Evolutionary conservation across 92 coral and sea anemone genomes (phyloP).

Genomic region (Porites divaricata): DNA sequence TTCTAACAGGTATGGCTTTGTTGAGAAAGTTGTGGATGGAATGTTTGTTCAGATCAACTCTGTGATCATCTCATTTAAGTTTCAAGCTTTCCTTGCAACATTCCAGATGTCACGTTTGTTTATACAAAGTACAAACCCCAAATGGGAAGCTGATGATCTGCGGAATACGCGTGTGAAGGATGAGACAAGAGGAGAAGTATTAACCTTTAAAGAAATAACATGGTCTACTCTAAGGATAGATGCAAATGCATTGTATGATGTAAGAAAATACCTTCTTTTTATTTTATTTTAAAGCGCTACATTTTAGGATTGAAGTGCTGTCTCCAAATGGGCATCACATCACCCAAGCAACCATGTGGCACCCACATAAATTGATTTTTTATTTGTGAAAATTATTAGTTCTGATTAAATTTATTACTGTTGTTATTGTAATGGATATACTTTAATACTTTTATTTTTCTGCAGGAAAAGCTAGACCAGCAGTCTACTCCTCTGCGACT

Average conservation of each 20-base stretch:
- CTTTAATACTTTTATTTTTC: neutral
- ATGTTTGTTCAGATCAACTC: slow-evolving; percentile 98
- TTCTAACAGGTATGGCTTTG: slow-evolving; percentile 96
- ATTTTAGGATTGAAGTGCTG: too few species aligned
- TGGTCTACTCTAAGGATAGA: slow-evolving; percentile 93
- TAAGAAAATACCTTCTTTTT: slow-evolving; percentile 32
- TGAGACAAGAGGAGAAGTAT: slow-evolving; percentile 85
- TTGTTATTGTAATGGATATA: too few species aligned
- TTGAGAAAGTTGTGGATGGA: slow-evolving; percentile 98
- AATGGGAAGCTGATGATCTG: slow-evolving; percentile 90
- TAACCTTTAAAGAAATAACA: slow-evolving; percentile 93
- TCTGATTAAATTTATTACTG: too few species aligned
- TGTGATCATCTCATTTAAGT: slow-evolving; percentile 90
- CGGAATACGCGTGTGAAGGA: slow-evolving; percentile 93
- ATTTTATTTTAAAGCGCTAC: too few species aligned
- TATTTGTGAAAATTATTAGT: too few species aligned
- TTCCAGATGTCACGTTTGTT: slow-evolving; percentile 94
- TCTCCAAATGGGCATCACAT: too few species aligned
- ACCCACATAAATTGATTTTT: too few species aligned
- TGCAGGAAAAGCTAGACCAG: slow-evolving; percentile 63
- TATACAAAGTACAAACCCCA: slow-evolving; percentile 90
- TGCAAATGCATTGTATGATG: slow-evolving; percentile 88
- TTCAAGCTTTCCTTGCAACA: slow-evolving; percentile 87
- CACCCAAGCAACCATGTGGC: too few species aligned
- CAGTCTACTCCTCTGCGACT: slow-evolving; percentile 89